A percentile compares a stretch with the other conserved stretches of the same genome.
These are phyloP conservation scores for Chorisops tibialis DNA, from an alignment of 2,888 invertebrate species.

Conservation along the genomic window DNA sequence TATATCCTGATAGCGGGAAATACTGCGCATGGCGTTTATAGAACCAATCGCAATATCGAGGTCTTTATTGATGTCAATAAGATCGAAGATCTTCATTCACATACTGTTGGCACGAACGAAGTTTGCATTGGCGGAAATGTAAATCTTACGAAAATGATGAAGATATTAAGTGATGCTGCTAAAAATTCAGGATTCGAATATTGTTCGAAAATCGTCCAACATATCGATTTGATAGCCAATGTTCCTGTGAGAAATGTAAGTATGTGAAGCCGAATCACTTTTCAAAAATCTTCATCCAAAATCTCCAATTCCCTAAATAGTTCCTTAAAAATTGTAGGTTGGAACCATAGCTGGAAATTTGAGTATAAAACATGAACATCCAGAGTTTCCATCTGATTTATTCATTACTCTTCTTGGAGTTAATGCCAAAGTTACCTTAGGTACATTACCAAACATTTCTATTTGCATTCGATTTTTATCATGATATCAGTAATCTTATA, in stretches of 20 bases:
- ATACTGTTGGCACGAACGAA: constrained; percentile 45
- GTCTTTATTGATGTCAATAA: constrained; percentile 61
- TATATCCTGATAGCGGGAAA: constrained; percentile 68
- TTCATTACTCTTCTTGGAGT: constrained; percentile 51
- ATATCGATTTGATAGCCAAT: constrained; percentile 69
- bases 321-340: too few relatives aligned
- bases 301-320: too few relatives aligned
- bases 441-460: constrained; percentile 35
- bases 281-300: too few relatives aligned
- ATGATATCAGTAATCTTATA: neutral
- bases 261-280: too few relatives aligned
- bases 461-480: neutral
- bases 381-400: constrained; percentile 64
- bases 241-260: constrained; percentile 72
- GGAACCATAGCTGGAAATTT: constrained; percentile 65
- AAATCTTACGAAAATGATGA: constrained; percentile 53
- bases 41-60: constrained; percentile 38
- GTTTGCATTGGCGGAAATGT: constrained; percentile 61
- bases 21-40: constrained; percentile 62
- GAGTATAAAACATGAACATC: constrained; percentile 60
- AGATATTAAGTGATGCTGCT: constrained; percentile 44
- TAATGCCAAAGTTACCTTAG: constrained; percentile 48
- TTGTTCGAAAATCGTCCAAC: constrained; percentile 59
- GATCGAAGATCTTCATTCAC: constrained; percentile 55
- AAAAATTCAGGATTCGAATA: constrained; percentile 56